phyloP scores from a whole-genome alignment of 2,113 vertebrate species.

The Osmerus eperlanus region DNA sequence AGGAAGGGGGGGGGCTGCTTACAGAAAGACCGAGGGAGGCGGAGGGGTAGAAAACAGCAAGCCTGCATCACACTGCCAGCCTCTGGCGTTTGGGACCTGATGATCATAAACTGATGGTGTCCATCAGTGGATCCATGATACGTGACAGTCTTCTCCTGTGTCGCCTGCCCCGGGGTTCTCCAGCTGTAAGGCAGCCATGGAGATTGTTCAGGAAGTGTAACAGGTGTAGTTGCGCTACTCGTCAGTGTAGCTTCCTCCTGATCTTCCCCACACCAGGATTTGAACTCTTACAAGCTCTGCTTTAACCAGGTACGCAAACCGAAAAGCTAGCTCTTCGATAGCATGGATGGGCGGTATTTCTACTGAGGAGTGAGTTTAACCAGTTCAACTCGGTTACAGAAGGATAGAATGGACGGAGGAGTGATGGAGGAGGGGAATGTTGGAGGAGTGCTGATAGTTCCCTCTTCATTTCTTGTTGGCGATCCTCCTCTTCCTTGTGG shows the following conservation, averaged over 20 bases:
- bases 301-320: no score
- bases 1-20: neutral
- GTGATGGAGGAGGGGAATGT: neutral
- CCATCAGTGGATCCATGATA: no score
- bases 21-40: neutral
- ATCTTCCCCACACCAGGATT: no score
- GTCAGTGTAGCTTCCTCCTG: no score
- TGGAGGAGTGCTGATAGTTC: neutral
- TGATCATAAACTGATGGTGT: no score
- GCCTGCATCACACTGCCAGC: neutral
- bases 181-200: neutral
- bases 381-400: neutral
- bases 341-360: no score
- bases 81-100: no score
- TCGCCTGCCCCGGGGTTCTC: neutral
- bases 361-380: no score
- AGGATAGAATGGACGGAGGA: neutral
- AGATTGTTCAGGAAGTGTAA: neutral
- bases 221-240: no score
- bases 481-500: constrained; percentile 94
- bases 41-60: constrained; percentile 20
- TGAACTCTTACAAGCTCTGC: no score
- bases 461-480: constrained; percentile 92
- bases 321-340: no score
- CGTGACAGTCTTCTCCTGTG: neutral